phyloP scores from a whole-genome alignment of 2,888 invertebrate species.

The Poecilus cupreus region DNA sequence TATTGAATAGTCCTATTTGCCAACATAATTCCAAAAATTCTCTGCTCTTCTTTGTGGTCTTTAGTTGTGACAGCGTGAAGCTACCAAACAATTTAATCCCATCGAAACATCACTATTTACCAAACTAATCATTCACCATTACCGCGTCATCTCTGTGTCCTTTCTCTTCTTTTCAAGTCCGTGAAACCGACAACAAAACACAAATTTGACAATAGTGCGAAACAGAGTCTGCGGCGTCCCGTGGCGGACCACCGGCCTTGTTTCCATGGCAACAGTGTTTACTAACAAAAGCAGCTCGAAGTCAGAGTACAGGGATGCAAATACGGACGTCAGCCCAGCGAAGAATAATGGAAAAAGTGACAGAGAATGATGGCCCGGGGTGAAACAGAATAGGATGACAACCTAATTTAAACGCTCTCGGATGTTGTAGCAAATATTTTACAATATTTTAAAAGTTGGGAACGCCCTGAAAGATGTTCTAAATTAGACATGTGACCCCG shows the following conservation, averaged over 20 bases:
- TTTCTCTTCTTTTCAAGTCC: background rate
- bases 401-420: constrained; percentile 69
- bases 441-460: constrained; percentile 58
- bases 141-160: background rate
- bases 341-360: constrained; percentile 69
- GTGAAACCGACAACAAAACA: constrained; percentile 43
- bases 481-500: constrained; percentile 60
- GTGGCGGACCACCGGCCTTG: constrained; percentile 71
- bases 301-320: constrained; percentile 67
- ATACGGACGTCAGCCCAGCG: constrained; percentile 65
- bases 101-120: constrained; percentile 18
- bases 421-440: constrained; percentile 61
- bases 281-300: constrained; percentile 70
- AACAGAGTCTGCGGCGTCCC: constrained; percentile 66
- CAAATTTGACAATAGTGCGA: constrained; percentile 68
- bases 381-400: constrained; percentile 69
- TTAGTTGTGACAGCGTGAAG: background rate
- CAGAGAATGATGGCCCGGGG: constrained; percentile 69
- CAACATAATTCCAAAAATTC: background rate
- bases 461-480: constrained; percentile 49
- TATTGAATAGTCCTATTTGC: background rate
- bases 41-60: constrained; percentile 21
- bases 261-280: constrained; percentile 72
- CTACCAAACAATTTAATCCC: background rate
- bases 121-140: constrained; percentile 31